Evolutionary conservation across 2,113 vertebrate genomes (phyloP).

Genomic region (Penelope pileata): DNA sequence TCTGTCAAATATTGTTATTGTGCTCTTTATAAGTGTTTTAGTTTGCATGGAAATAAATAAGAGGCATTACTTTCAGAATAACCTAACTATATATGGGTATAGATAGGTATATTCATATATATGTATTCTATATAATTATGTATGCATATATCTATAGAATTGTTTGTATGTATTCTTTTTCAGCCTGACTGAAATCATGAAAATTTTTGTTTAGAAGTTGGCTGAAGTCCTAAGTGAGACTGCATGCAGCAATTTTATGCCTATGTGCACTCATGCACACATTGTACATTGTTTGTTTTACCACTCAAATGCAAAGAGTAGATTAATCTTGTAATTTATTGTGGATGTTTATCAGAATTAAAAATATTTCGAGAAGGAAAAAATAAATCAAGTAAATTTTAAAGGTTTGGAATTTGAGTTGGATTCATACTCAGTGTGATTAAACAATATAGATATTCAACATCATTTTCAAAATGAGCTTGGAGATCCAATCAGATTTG

Average conservation of each 20-base stretch:
- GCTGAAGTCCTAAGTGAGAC: neutral
- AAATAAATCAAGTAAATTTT: neutral
- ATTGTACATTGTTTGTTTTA: neutral
- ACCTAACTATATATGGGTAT: neutral
- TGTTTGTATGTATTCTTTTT: neutral
- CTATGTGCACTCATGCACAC: neutral
- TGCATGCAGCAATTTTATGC: neutral
- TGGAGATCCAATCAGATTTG: neutral
- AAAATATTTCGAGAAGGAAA: conserved; percentile 31
- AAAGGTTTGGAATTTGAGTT: conserved; percentile 15
- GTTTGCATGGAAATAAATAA: too few species aligned
- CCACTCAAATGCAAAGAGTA: neutral
- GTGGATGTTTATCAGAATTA: neutral
- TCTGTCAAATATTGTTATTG: too few species aligned
- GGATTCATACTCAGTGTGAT: conserved; percentile 11
- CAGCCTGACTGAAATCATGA: neutral
- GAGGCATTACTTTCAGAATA: too few species aligned
- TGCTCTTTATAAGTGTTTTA: too few species aligned
- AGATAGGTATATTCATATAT: neutral
- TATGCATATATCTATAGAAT: neutral
- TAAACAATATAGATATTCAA: conserved; percentile 29
- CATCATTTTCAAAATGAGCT: neutral
- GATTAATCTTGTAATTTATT: neutral
- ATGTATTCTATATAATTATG: neutral
- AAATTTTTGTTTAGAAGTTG: neutral